Conservation (phyloP, 2,113 vertebrate species). For the Falcunculus frontatus region DNA sequence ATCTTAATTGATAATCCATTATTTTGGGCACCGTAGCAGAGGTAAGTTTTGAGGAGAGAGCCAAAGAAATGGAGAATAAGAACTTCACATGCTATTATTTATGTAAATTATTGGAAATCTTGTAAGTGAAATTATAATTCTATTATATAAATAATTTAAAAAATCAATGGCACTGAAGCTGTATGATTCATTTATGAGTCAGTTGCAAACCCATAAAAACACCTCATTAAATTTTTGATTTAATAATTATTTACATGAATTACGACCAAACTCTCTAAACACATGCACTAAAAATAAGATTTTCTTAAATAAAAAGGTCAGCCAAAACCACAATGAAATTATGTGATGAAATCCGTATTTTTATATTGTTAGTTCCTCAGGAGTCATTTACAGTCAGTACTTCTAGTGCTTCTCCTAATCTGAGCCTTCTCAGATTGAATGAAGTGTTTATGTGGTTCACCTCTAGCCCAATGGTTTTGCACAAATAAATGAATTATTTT, state of each 20-base stretch:
- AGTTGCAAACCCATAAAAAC: not conserved
- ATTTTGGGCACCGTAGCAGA: not conserved
- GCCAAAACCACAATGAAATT: not conserved
- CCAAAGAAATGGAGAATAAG: not conserved
- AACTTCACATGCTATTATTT: not conserved
- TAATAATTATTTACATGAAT: not conserved
- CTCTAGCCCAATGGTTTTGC: not conserved
- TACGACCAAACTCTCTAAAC: not conserved
- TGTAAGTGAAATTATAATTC: not conserved
- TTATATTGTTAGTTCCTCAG: not conserved
- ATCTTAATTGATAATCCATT: not conserved
- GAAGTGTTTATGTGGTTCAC: not conserved
- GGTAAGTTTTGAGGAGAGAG: not conserved
- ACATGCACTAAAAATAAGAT: not conserved
- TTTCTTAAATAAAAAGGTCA: not conserved
- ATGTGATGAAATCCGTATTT: not conserved
- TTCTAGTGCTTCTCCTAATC: not conserved
- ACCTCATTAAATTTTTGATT: not conserved
- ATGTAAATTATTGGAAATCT: not conserved
- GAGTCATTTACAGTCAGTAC: not conserved
- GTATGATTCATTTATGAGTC: constrained; percentile 2
- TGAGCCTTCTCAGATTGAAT: not conserved
- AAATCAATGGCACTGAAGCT: not conserved
- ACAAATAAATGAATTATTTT: not conserved
- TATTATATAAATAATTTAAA: not conserved